These are phyloP conservation scores for Rhegmatorhina hoffmannsi DNA, from an alignment of 2,113 vertebrate genomes.

Conservation along the genomic window DNA sequence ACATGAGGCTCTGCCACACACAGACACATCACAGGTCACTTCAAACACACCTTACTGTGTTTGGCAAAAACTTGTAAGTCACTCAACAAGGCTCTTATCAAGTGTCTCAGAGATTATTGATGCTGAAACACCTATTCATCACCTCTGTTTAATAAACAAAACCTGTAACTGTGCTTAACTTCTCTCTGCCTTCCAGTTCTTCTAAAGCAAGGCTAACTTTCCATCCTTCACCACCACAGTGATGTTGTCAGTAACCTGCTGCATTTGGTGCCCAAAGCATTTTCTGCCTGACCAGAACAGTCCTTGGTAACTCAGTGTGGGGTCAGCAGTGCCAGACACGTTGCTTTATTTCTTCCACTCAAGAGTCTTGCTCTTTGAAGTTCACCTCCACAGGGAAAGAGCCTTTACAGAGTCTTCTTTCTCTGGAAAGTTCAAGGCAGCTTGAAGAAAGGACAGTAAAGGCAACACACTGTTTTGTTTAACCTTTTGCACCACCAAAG, in stretches of 20 bases:
- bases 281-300: not conserved
- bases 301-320: not conserved
- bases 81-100: not conserved
- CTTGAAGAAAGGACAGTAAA: not conserved
- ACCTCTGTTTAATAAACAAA: not conserved
- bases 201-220: not conserved
- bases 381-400: not conserved
- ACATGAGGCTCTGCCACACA: fast-evolving
- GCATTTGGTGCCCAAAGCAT: not conserved
- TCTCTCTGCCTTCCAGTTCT: not conserved
- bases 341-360: not conserved
- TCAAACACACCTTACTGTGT: not conserved
- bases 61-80: not conserved
- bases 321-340: not conserved
- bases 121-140: not conserved
- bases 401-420: not conserved
- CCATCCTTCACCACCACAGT: not conserved
- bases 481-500: not conserved
- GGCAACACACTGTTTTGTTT: not conserved
- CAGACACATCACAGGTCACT: not conserved
- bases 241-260: not conserved
- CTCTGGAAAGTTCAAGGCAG: not conserved
- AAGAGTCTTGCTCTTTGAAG: not conserved
- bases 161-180: not conserved
- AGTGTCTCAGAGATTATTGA: not conserved